Evolutionary conservation across 2,888 invertebrate species (phyloP).

Genomic region (Drosophila barbarae): DNA sequence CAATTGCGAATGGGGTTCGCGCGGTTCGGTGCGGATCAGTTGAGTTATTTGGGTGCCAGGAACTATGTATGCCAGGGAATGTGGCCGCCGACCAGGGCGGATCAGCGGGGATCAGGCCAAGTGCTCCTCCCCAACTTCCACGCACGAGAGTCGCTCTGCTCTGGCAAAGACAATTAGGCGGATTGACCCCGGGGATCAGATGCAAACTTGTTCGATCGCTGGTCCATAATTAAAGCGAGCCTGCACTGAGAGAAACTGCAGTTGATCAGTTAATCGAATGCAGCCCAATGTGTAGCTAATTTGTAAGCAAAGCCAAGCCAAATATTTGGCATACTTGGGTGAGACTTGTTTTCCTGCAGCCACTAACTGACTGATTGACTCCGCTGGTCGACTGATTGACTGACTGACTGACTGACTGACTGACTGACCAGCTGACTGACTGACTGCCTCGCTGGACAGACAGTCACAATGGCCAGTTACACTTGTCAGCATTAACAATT

Average conservation of each 20-base stretch:
- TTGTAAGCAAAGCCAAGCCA: slow-evolving; percentile 52
- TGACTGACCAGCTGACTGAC: slow-evolving; percentile 9
- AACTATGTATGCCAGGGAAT: slow-evolving; percentile 58
- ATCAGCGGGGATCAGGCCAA: slow-evolving; percentile 26
- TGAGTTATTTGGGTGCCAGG: slow-evolving; percentile 49
- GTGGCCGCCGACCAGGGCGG: slow-evolving; percentile 26
- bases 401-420: slow-evolving; percentile 35
- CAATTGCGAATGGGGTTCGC: slow-evolving; percentile 42
- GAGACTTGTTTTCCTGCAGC: slow-evolving; percentile 51
- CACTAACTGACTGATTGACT: slow-evolving; percentile 38
- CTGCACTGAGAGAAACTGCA: slow-evolving; percentile 18
- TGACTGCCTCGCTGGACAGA: slow-evolving; percentile 2
- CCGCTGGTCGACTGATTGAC: slow-evolving; percentile 10
- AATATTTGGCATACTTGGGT: slow-evolving; percentile 71
- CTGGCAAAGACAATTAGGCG: slow-evolving; percentile 62
- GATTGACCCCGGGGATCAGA: slow-evolving; percentile 73
- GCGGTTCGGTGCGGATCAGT: slow-evolving; percentile 37
- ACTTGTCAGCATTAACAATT: slow-evolving; percentile 73
- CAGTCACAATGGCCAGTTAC: slow-evolving; percentile 45
- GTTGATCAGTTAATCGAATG: slow-evolving; percentile 53
- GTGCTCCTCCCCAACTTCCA: slow-evolving; percentile 18
- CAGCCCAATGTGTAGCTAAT: slow-evolving; percentile 47
- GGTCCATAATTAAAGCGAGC: slow-evolving; percentile 56
- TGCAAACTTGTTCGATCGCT: slow-evolving; percentile 71
- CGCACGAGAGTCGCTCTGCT: slow-evolving; percentile 21